These are phyloP conservation scores for Rhysida immarginata DNA, from an alignment of 1,140 invertebrate species.

Conservation along the genomic window DNA sequence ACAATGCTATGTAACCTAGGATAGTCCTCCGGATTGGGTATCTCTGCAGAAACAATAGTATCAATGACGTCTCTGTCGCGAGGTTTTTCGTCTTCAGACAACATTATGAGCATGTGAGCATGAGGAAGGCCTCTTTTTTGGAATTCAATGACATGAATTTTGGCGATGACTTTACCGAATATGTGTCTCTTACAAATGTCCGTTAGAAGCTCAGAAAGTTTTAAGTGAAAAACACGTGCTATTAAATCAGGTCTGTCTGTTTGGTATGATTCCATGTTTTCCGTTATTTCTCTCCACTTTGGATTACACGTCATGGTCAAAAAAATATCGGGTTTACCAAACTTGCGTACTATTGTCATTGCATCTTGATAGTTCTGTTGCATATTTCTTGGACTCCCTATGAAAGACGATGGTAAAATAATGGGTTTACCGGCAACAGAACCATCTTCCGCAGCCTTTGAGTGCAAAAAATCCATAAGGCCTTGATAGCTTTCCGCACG, in stretches of 20 bases:
- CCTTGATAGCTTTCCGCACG: slow-evolving; percentile 32
- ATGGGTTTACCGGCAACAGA: slow-evolving; percentile 16
- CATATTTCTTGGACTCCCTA: slow-evolving; percentile 28
- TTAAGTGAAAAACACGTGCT: slow-evolving; percentile 20
- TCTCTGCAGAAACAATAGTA: slow-evolving; percentile 15
- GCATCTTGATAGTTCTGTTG: slow-evolving; percentile 31
- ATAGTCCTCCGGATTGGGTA: slow-evolving; percentile 15
- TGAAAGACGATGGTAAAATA: slow-evolving; percentile 30
- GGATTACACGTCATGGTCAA: slow-evolving; percentile 25
- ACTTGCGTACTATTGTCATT: slow-evolving; percentile 19
- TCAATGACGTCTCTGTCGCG: slow-evolving; percentile 16
- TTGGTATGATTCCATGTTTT: slow-evolving; percentile 14
- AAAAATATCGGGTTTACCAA: slow-evolving; percentile 15
- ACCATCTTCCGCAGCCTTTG: slow-evolving; percentile 8
- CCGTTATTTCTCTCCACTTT: no score
- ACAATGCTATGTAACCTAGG: no score
- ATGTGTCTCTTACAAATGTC: slow-evolving; percentile 16
- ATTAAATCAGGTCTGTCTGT: slow-evolving; percentile 20
- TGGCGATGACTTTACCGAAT: slow-evolving; percentile 18
- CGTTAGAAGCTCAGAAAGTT: slow-evolving; percentile 16
- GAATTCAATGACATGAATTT: slow-evolving; percentile 22
- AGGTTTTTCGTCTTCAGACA: slow-evolving; percentile 16
- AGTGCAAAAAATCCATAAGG: slow-evolving; percentile 20
- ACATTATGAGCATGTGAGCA: slow-evolving; percentile 22
- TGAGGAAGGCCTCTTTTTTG: slow-evolving; percentile 29